Conservation (phyloP, 53 echinoderm and acorn worm genomes). For the Holothuria leucospilota region DNA sequence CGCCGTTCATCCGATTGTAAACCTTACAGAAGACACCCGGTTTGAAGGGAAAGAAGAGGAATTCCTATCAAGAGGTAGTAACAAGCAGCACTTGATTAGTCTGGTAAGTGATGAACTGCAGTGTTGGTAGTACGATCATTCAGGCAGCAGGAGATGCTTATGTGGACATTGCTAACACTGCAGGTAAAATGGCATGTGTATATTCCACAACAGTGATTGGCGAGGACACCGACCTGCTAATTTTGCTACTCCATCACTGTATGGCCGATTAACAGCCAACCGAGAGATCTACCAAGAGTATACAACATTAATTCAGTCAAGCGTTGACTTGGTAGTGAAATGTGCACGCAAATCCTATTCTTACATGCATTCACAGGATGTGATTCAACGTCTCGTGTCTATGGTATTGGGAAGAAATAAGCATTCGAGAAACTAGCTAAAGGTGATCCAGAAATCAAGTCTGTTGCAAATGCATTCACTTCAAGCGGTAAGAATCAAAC, state of each 20-base stretch:
- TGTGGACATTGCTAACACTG: not conserved
- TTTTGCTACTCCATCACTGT: not conserved
- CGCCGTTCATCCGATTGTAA: constrained; percentile 3
- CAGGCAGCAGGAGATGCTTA: not conserved
- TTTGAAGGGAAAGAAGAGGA: not conserved
- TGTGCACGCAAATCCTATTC: not conserved
- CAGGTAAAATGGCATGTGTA: no score
- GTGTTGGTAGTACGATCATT: not conserved
- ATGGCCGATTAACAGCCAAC: not conserved
- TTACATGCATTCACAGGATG: not conserved
- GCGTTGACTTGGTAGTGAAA: not conserved
- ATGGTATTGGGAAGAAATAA: not conserved
- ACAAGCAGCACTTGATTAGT: not conserved
- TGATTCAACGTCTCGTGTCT: not conserved
- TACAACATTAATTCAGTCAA: not conserved
- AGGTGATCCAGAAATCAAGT: not conserved
- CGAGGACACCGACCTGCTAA: no score
- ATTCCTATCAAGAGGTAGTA: not conserved
- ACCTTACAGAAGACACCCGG: not conserved
- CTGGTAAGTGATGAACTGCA: not conserved
- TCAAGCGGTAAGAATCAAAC: not conserved
- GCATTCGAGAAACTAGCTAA: not conserved
- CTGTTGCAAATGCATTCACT: not conserved
- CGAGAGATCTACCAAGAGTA: not conserved
- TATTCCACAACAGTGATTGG: no score